Conservation (phyloP, 2,888 invertebrate species). For the Onthophagus sagittarius region DNA sequence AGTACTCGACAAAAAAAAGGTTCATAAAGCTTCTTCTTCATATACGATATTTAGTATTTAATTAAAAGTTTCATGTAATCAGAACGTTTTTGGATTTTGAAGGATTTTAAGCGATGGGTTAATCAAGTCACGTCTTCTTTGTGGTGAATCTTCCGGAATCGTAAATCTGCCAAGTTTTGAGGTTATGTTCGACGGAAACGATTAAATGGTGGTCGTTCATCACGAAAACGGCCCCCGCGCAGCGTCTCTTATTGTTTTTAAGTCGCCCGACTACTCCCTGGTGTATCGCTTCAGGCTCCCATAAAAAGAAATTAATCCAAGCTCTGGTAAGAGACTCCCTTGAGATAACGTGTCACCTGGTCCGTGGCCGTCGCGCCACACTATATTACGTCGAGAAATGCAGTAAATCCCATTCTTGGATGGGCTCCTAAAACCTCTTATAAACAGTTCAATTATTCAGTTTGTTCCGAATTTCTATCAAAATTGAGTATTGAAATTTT, state of each 20-base stretch:
- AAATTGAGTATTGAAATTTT: too few species aligned
- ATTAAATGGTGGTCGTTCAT: background rate
- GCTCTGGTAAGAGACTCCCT: background rate
- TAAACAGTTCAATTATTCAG: background rate
- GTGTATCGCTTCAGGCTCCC: constrained; percentile 3
- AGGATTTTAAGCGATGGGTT: background rate
- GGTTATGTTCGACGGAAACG: constrained; percentile 7
- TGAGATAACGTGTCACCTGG: background rate
- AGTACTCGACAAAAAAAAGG: background rate
- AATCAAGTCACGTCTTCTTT: background rate
- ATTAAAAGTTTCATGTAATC: background rate
- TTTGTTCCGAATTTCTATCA: background rate
- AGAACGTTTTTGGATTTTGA: too few species aligned
- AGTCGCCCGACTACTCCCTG: constrained; percentile 5
- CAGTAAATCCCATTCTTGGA: background rate
- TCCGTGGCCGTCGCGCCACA: background rate
- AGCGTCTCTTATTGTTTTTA: constrained; percentile 11
- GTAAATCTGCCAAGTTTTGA: constrained; percentile 10
- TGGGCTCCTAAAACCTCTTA: background rate
- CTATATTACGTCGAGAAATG: background rate
- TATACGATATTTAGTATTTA: too few species aligned
- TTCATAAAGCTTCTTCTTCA: background rate
- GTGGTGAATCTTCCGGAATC: background rate
- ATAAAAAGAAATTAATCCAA: constrained; percentile 10
- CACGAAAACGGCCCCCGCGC: background rate